Conservation (phyloP, 1,140 invertebrate species). For the Littorina saxatilis region DNA sequence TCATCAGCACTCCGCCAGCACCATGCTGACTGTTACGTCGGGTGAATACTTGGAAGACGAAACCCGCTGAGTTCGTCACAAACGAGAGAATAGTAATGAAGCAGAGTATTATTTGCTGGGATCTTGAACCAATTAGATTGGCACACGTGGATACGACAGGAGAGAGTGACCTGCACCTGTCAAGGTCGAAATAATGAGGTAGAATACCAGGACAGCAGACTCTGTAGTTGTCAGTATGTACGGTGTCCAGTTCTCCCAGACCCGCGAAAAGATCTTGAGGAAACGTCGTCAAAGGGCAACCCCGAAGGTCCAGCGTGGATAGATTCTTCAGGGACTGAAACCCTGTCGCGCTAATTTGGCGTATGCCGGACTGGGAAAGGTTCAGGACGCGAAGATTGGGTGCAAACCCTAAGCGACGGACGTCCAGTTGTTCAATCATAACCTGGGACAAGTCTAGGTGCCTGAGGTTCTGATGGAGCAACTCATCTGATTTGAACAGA, state of each 20-base stretch:
- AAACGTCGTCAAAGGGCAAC: constrained; percentile 31
- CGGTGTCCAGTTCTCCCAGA: neutral
- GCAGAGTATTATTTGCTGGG: too few relatives aligned
- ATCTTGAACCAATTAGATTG: too few relatives aligned
- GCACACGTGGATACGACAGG: too few relatives aligned
- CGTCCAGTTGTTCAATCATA: neutral
- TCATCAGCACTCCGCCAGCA: too few relatives aligned
- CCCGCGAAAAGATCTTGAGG: constrained; percentile 31
- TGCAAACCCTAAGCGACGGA: neutral
- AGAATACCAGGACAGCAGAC: constrained; percentile 48
- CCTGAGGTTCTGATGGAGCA: neutral
- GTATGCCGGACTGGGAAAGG: neutral
- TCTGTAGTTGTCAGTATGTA: constrained; percentile 48
- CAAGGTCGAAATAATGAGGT: constrained; percentile 2
- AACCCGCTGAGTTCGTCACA: too few relatives aligned
- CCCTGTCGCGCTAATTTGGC: neutral
- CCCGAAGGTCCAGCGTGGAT: constrained; percentile 6
- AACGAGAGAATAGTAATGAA: too few relatives aligned
- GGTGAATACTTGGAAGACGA: too few relatives aligned
- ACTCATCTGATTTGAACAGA: neutral
- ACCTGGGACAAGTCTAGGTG: neutral
- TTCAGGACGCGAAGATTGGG: constrained; percentile 29
- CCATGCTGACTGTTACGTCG: too few relatives aligned
- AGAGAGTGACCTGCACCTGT: constrained; percentile 37
- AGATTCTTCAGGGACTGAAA: constrained; percentile 20